These are phyloP conservation scores for Muscicapa striata DNA, from an alignment of 2,797 vertebrate species.

Conservation along the genomic window DNA sequence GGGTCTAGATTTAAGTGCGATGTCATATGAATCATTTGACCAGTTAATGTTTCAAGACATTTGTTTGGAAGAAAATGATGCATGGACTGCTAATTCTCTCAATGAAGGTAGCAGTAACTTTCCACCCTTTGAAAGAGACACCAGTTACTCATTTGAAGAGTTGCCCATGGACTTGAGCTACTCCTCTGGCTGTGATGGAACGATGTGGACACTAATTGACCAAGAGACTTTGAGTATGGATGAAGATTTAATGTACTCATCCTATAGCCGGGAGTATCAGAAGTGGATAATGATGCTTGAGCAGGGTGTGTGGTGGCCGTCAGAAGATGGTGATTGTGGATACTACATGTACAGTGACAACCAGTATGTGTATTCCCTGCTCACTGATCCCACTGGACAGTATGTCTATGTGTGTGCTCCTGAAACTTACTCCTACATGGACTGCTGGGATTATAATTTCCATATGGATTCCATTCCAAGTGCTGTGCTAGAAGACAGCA, in stretches of 20 bases:
- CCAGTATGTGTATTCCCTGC: conserved; percentile 91
- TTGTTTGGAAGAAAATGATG: conserved; percentile 82
- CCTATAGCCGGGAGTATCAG: conserved; percentile 87
- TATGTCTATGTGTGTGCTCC: conserved; percentile 90
- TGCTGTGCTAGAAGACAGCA: conserved; percentile 81
- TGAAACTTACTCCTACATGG: conserved; percentile 73
- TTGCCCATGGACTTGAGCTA: conserved; percentile 81
- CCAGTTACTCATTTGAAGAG: conserved; percentile 71
- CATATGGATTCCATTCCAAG: conserved; percentile 74
- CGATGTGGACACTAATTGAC: conserved; percentile 63
- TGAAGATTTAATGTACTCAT: conserved; percentile 78
- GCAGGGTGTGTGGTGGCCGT: conserved; percentile 94
- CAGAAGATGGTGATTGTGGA: conserved; percentile 92
- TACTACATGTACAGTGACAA: conserved; percentile 95
- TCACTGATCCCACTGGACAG: conserved; percentile 91
- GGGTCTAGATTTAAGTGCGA: conserved; percentile 58
- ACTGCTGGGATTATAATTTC: conserved; percentile 77
- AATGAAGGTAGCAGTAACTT: conserved; percentile 76
- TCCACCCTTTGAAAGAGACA: conserved; percentile 66
- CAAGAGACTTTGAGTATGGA: conserved; percentile 76
- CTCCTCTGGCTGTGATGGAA: conserved; percentile 71
- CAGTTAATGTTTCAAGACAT: conserved; percentile 83
- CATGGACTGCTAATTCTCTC: conserved; percentile 78
- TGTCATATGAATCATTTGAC: conserved; percentile 69
- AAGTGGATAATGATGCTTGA: conserved; percentile 91